These are phyloP conservation scores for Lycocorax pyrrhopterus DNA, from an alignment of 2,113 vertebrate species.

Conservation along the genomic window DNA sequence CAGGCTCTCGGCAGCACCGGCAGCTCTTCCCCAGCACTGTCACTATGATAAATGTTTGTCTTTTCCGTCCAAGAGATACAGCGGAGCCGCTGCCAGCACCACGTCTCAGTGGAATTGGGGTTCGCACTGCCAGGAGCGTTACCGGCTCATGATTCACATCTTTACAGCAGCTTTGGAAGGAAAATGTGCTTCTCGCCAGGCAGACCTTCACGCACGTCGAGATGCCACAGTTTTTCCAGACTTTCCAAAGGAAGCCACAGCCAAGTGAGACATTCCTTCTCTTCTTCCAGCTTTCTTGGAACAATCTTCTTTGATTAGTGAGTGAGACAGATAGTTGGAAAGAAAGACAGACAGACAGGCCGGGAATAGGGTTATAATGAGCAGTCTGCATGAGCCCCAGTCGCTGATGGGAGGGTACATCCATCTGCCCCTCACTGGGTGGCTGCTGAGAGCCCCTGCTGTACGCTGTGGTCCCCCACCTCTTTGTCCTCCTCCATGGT, in stretches of 20 bases:
- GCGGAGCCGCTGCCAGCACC: not conserved
- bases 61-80: constrained; percentile 6
- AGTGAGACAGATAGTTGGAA: not conserved
- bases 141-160: constrained; percentile 53
- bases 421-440: rapidly evolving
- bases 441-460: not conserved
- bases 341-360: not conserved
- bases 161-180: constrained; percentile 30
- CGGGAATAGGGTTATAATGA: not conserved
- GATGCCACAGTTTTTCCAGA: constrained; percentile 45
- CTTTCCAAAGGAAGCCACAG: constrained; percentile 23
- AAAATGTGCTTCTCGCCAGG: not conserved
- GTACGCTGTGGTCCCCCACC: rapidly evolving
- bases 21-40: not conserved
- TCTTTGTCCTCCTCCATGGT: not conserved
- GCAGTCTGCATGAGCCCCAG: not conserved
- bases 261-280: constrained; percentile 45
- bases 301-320: not conserved
- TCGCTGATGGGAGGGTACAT: rapidly evolving
- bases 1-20: not conserved
- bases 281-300: constrained; percentile 55
- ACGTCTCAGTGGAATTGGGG: not conserved
- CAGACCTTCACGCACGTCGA: not conserved
- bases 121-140: not conserved
- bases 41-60: constrained; percentile 8